A percentile compares a stretch with the other conserved stretches of the same genome.
These are phyloP conservation scores for Ibidorhyncha struthersii DNA, from an alignment of 2,113 vertebrate species.

Conservation along the genomic window DNA sequence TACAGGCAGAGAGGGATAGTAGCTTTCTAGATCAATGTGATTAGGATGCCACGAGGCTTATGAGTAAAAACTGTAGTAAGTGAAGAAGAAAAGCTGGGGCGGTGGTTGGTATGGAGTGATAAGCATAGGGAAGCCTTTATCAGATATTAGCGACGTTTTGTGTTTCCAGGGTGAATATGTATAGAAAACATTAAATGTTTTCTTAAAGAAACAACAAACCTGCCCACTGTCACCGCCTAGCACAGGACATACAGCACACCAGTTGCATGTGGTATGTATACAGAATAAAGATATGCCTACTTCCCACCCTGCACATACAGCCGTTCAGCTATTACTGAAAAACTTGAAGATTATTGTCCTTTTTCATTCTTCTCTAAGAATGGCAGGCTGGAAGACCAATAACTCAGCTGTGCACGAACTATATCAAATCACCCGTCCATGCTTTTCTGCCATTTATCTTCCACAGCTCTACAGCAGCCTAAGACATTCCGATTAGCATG, in stretches of 20 bases:
- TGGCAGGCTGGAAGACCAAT: not conserved
- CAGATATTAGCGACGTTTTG: not conserved
- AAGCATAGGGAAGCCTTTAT: not conserved
- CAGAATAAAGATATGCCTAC: not conserved
- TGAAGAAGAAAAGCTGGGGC: not conserved
- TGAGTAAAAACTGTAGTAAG: not conserved
- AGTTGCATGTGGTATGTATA: not conserved
- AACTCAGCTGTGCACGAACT: not conserved
- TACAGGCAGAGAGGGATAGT: not conserved
- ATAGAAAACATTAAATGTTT: not conserved
- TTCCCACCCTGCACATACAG: not conserved
- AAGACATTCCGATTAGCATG: not conserved
- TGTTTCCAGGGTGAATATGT: not conserved
- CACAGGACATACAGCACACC: accelerated
- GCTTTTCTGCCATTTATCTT: not conserved
- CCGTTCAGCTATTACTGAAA: not conserved
- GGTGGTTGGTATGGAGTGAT: not conserved
- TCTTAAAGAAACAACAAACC: not conserved
- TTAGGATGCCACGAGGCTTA: not conserved
- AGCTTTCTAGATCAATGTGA: not conserved
- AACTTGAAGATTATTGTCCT: not conserved
- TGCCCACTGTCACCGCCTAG: not conserved
- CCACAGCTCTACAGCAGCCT: not conserved
- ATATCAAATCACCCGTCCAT: accelerated
- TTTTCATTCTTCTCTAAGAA: not conserved